Conservation (phyloP, 1,140 invertebrate species). For the Chionoecetes opilio region DNA sequence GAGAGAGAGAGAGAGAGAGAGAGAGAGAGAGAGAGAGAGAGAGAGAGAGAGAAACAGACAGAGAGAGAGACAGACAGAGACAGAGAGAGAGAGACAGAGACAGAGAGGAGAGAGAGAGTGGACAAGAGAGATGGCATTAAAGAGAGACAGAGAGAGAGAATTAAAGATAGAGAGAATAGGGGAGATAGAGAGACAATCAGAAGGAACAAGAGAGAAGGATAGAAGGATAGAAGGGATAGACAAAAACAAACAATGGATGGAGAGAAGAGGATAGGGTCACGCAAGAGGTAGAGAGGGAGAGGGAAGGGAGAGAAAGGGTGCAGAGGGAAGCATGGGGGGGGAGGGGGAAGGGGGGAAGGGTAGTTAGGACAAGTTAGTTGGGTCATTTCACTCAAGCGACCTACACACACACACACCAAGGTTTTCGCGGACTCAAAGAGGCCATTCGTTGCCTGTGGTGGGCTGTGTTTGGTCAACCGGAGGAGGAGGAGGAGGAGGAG, state of each 20-base stretch:
- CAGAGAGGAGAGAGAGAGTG: neutral
- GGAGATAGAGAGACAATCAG: neutral
- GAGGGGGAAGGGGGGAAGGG: constrained; percentile 22
- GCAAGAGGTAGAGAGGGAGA: neutral
- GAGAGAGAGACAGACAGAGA: neutral
- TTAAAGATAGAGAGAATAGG: no score
- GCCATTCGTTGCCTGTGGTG: neutral
- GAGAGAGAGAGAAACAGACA: neutral
- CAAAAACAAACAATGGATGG: neutral
- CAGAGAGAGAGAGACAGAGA: neutral
- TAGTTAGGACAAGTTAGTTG: neutral
- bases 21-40: constrained; percentile 22
- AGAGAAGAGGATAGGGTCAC: constrained; percentile 25
- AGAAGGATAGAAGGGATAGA: neutral
- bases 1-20: neutral
- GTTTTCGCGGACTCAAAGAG: neutral
- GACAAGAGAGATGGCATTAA: neutral
- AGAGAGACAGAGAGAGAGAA: neutral
- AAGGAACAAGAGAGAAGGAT: neutral
- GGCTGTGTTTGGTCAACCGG: neutral
- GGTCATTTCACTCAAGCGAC: neutral
- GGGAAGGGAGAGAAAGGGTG: neutral
- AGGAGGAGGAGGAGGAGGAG: neutral
- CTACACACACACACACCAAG: neutral
- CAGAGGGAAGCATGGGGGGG: neutral